Evolutionary conservation across 2,888 invertebrate species (phyloP).

Genomic region (Miltochrista miniata): DNA sequence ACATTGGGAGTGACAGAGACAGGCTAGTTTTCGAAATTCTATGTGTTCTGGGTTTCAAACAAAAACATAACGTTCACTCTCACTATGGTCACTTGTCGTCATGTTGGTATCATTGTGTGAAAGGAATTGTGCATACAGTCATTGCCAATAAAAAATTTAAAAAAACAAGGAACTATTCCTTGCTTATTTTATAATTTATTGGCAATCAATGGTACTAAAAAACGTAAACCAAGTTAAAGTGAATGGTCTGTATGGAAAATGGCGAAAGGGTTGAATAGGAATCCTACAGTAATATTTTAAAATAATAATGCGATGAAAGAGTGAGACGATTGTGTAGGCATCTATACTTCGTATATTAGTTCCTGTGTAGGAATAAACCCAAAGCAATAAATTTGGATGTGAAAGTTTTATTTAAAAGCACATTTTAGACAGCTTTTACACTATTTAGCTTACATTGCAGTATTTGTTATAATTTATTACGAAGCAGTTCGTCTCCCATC

Average conservation of each 20-base stretch:
- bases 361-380: constrained; percentile 54
- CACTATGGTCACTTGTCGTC: too few species aligned
- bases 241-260: constrained; percentile 9
- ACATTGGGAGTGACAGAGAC: too few species aligned
- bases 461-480: constrained; percentile 36
- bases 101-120: too few species aligned
- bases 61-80: too few species aligned
- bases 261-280: constrained; percentile 21
- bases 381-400: constrained; percentile 81
- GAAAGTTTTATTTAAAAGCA: constrained; percentile 56
- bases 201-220: constrained; percentile 14
- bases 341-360: constrained; percentile 39
- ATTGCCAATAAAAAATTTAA: too few species aligned
- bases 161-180: too few species aligned
- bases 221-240: too few species aligned
- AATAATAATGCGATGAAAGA: constrained; percentile 8
- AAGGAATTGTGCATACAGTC: too few species aligned
- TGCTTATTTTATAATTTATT: too few species aligned
- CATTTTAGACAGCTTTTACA: constrained; percentile 61
- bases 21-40: too few species aligned
- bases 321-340: constrained; percentile 16
- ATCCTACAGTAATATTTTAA: constrained; percentile 21
- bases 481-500: constrained; percentile 29
- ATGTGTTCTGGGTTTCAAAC: too few species aligned
- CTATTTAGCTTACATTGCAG: constrained; percentile 42